Evolutionary conservation across 2,113 vertebrate species (phyloP), one percentile per base, ranked within the genome.

Genomic region (Phyllostomus hastatus): DNA sequence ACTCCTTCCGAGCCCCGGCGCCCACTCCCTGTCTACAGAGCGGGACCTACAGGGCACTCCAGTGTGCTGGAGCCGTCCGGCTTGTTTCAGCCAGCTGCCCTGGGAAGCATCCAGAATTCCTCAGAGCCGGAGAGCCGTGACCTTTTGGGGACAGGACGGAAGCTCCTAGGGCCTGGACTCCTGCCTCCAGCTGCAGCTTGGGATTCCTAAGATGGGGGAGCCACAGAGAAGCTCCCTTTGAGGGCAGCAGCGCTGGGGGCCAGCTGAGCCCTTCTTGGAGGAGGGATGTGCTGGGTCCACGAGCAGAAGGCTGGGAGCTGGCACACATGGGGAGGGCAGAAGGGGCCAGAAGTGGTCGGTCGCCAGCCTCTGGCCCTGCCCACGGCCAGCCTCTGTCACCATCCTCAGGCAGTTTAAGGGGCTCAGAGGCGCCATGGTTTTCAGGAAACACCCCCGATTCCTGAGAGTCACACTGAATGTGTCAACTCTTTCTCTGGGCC

Each of bases 341-440:
- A 10, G 33, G 10, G 48, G 66, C 5, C 15, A 11, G 43, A 8
- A 3, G 19, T 1, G 0, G 11, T 33, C 0, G 12, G 11, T 38
- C 0, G 17, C 35, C 73, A 54, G 66, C 66, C 33, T 70, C 35
- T 20, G 31, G 73, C 11, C 3, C 28, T 7, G 61, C 64, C 52
- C 64, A 0, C 0, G 0, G 54, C 54, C 7, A 10, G 48, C 38
- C 43, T 52, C 76, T 0, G 0, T 17, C 73, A 17, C 17, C 3
- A 0, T 43, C 20, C 16, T 28, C 16, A 7, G 54, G 4, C 0
- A 1, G 33, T 33, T 41, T 46, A 0, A 1, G 4, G 0, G 0
- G 2, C 66, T 81, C 26, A 41, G 67, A 48, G 15, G 41, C 33
- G 19, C 50, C 12, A 1, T 22, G 0, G 1, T 17, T 26, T 22